phyloP scores from a whole-genome alignment of 1,140 invertebrate species.

The Drosophila pruinosa region DNA sequence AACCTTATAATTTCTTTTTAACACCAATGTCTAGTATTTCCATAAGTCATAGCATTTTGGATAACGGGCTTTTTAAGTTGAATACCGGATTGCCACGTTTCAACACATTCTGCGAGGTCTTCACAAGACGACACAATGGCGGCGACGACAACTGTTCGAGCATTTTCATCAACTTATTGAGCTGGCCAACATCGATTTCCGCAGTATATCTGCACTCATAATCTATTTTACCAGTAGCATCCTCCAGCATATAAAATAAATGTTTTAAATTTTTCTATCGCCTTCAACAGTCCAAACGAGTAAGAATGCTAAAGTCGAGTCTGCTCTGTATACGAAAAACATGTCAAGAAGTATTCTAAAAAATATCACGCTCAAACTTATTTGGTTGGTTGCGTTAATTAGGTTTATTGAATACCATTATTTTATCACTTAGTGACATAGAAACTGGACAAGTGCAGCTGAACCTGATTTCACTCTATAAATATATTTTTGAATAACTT shows the following conservation, averaged over 20 bases:
- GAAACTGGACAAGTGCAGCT: too few relatives aligned
- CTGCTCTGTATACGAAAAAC: too few relatives aligned
- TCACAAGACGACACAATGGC: constrained; percentile 81
- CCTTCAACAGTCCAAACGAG: too few relatives aligned
- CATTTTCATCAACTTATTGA: constrained; percentile 86
- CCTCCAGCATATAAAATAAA: constrained; percentile 84
- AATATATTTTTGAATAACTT: too few relatives aligned
- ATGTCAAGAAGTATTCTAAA: too few relatives aligned
- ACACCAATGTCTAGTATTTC: constrained; percentile 85
- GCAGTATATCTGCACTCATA: constrained; percentile 76
- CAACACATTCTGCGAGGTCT: constrained; percentile 84
- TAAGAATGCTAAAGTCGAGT: too few relatives aligned
- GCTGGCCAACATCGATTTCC: constrained; percentile 85
- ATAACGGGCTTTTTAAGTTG: constrained; percentile 84
- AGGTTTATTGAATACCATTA: too few relatives aligned
- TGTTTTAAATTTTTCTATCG: not conserved
- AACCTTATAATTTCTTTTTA: constrained; percentile 86
- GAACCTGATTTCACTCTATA: too few relatives aligned
- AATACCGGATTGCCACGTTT: constrained; percentile 89
- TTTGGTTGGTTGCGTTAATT: too few relatives aligned
- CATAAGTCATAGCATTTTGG: constrained; percentile 87
- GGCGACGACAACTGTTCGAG: too few relatives aligned
- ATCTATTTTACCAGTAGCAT: constrained; percentile 77
- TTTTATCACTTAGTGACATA: too few relatives aligned
- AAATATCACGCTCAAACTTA: too few relatives aligned